phyloP scores from a whole-genome alignment of 2,888 invertebrate genomes.

The Neelides folsomi region DNA sequence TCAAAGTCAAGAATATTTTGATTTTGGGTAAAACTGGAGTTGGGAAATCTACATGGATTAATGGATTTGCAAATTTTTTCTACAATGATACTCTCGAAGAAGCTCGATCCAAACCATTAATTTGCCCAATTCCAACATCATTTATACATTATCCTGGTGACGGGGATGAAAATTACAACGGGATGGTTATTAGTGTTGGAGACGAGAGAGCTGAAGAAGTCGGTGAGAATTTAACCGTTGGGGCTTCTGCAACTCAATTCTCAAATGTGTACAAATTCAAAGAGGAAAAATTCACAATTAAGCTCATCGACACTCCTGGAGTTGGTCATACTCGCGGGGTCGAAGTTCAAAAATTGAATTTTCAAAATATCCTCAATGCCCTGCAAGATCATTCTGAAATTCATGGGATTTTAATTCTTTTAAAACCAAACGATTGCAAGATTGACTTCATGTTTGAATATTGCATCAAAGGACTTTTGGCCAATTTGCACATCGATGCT shows the following conservation, averaged over 20 bases:
- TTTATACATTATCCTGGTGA: slow-evolving; percentile 13
- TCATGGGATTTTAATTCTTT: slow-evolving; percentile 17
- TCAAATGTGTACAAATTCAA: slow-evolving; percentile 9
- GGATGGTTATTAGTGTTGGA: slow-evolving; percentile 3
- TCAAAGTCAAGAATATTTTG: slow-evolving; percentile 15
- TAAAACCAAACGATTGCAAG: slow-evolving; percentile 18
- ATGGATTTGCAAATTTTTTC: slow-evolving; percentile 19
- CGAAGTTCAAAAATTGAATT: slow-evolving; percentile 15
- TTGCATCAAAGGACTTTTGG: slow-evolving; percentile 17
- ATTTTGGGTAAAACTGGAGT: slow-evolving; percentile 25
- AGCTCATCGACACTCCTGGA: slow-evolving; percentile 21
- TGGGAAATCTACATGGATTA: slow-evolving; percentile 26
- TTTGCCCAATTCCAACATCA: slow-evolving; percentile 11
- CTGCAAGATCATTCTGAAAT: slow-evolving; percentile 7
- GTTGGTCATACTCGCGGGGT: slow-evolving; percentile 12
- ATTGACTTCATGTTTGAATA: slow-evolving; percentile 11
- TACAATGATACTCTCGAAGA: slow-evolving; percentile 10
- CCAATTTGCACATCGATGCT: slow-evolving; percentile 15
- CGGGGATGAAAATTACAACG: slow-evolving; percentile 11
- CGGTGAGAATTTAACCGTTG: slow-evolving; percentile 8
- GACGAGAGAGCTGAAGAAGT: background rate
- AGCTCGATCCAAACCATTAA: slow-evolving; percentile 1
- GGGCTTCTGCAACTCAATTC: slow-evolving; percentile 10
- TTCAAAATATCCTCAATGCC: slow-evolving; percentile 10
- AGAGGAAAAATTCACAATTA: slow-evolving; percentile 1